Percentiles rank a stretch among this genome's conserved stretches.
These are phyloP conservation scores for Amphibalanus amphitrite DNA, from an alignment of 1,140 invertebrate species.

Conservation along the genomic window DNA sequence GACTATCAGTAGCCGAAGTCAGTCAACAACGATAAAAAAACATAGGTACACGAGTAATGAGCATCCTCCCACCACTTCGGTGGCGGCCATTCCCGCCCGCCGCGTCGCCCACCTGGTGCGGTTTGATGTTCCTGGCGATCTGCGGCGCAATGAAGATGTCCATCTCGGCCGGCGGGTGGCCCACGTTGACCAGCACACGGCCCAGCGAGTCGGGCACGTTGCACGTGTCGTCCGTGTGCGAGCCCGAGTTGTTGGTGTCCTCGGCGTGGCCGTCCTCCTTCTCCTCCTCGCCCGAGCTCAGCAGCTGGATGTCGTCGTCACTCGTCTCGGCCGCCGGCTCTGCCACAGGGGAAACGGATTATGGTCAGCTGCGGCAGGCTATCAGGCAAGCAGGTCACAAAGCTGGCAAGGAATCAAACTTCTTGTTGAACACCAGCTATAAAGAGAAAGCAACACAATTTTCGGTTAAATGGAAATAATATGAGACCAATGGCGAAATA, in stretches of 20 bases:
- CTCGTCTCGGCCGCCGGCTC: conserved; percentile 8
- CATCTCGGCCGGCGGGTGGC: conserved; percentile 78
- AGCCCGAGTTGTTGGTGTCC: conserved; percentile 38
- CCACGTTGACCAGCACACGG: conserved; percentile 82
- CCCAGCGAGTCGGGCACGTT: conserved; percentile 84
- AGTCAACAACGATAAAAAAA: too few relatives aligned
- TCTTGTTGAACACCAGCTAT: too few relatives aligned
- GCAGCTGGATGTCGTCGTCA: conserved; percentile 16
- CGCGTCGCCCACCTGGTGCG: conserved; percentile 50
- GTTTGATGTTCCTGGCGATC: conserved; percentile 81
- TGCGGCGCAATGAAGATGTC: conserved; percentile 88
- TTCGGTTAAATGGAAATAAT: too few relatives aligned
- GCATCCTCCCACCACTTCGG: too few relatives aligned
- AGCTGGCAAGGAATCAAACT: too few relatives aligned
- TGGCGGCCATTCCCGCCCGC: too few relatives aligned
- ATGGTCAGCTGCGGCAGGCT: conserved; percentile 3
- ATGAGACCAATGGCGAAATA: too few relatives aligned
- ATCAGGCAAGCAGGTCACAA: too few relatives aligned
- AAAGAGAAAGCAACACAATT: too few relatives aligned
- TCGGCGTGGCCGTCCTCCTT: conserved; percentile 40
- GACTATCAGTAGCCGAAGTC: conserved; percentile 7
- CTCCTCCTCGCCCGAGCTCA: conserved; percentile 18
- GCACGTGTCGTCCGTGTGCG: conserved; percentile 41
- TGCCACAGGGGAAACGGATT: neutral
- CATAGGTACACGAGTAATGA: too few relatives aligned